Percentiles rank a stretch among this genome's conserved stretches.
Conservation (phyloP, 2,113 vertebrate species). For the Ceyx melanurus region DNA sequence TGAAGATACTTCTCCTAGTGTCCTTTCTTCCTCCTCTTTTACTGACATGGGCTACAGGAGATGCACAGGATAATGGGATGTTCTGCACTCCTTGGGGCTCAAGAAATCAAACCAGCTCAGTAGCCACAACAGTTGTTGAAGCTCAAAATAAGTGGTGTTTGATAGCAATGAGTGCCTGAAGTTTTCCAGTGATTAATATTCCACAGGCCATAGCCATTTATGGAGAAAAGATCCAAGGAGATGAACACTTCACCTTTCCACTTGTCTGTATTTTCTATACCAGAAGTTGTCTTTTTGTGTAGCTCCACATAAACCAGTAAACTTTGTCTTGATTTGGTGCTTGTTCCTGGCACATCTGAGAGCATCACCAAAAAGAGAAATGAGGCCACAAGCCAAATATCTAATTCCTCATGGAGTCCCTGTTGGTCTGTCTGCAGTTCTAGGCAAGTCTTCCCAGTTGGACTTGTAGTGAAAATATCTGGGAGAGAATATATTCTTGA, state of each 20-base stretch:
- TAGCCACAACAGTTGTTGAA: not conserved
- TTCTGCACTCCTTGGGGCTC: not conserved
- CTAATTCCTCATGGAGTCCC: not conserved
- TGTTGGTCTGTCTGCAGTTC: not conserved
- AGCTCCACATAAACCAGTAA: not conserved
- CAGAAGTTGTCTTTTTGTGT: not conserved
- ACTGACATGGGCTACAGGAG: not conserved
- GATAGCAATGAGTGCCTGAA: not conserved
- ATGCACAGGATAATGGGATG: not conserved
- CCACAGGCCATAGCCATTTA: not conserved
- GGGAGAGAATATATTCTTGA: not conserved
- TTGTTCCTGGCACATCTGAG: not conserved
- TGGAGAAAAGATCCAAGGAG: not conserved
- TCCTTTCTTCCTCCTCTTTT: not conserved
- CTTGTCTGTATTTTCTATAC: not conserved
- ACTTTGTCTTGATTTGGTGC: not conserved
- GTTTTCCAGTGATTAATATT: not conserved
- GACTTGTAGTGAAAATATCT: not conserved
- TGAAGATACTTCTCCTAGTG: not conserved
- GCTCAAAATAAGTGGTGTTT: not conserved
- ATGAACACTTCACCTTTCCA: not conserved
- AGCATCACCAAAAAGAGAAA: not conserved
- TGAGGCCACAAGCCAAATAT: not conserved
- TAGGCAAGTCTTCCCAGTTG: not conserved
- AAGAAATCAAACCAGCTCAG: not conserved